A percentile compares a stretch with the other conserved stretches of the same genome.
These are phyloP conservation scores for Graptemys geographica DNA, from an alignment of 2,797 vertebrate species.

Conservation along the genomic window DNA sequence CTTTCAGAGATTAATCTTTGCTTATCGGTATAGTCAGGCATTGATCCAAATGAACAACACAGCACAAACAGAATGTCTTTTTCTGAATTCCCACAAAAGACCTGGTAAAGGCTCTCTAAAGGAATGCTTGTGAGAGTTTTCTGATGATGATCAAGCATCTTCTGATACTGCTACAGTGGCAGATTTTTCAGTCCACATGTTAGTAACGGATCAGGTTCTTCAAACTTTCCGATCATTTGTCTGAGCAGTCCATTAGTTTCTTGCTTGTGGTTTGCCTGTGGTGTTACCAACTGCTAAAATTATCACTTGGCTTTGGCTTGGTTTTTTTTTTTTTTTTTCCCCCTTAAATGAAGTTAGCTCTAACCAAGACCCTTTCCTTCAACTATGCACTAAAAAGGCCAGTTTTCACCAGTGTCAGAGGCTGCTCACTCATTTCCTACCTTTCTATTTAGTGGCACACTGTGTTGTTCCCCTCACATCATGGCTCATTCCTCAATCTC, in stretches of 20 bases:
- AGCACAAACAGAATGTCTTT: neutral
- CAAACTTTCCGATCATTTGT: constrained; percentile 24
- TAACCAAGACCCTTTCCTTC: neutral
- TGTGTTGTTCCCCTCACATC: constrained; percentile 7
- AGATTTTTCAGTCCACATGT: constrained; percentile 11
- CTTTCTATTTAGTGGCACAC: constrained; percentile 13
- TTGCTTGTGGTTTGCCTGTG: neutral
- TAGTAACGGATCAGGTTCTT: constrained; percentile 17
- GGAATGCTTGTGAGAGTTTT: constrained; percentile 1
- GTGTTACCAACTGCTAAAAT: neutral
- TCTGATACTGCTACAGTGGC: neutral
- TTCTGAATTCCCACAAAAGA: constrained; percentile 19
- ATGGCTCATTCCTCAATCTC: neutral
- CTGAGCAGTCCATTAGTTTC: constrained; percentile 23
- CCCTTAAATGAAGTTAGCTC: neutral
- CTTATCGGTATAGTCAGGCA: neutral
- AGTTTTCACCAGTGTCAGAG: neutral
- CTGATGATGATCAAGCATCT: accelerated
- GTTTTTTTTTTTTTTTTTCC: neutral
- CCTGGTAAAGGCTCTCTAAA: constrained; percentile 7
- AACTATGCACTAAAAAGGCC: neutral
- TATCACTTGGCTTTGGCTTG: constrained; percentile 3
- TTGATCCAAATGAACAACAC: neutral
- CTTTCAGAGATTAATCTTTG: constrained; percentile 20
- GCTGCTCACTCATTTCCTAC: neutral